phyloP scores from a whole-genome alignment of 2,888 invertebrate species.

The Hypselothyrea guttata region DNA sequence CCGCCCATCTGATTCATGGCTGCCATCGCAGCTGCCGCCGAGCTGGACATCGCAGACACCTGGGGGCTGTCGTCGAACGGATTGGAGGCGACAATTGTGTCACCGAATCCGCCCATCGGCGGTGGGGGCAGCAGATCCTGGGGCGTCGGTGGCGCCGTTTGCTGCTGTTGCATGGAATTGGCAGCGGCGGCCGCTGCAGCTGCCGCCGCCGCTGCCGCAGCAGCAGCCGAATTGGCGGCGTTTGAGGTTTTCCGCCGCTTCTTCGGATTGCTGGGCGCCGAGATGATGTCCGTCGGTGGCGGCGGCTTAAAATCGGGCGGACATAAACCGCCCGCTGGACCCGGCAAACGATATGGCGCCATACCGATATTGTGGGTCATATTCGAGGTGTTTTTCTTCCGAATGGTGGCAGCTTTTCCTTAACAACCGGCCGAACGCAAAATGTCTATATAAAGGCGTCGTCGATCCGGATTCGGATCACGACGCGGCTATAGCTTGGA shows the following conservation, averaged over 20 bases:
- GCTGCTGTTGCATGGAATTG: conserved; percentile 86
- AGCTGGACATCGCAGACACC: conserved; percentile 84
- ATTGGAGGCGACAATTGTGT: conserved; percentile 96
- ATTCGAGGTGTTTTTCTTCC: conserved; percentile 81
- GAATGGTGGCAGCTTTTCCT: conserved; percentile 81
- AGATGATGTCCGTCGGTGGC: conserved; percentile 87
- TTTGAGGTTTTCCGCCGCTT: conserved; percentile 92
- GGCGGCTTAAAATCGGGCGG: conserved; percentile 88
- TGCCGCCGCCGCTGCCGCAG: conserved; percentile 80
- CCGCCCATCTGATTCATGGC: conserved; percentile 86
- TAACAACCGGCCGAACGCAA: conserved; percentile 62
- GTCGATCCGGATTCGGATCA: conserved; percentile 66
- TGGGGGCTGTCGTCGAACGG: conserved; percentile 93
- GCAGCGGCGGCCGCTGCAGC: conserved; percentile 81
- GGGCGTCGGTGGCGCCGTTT: conserved; percentile 88
- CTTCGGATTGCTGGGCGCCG: conserved; percentile 92
- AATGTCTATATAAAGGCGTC: conserved; percentile 62
- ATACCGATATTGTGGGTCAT: conserved; percentile 93
- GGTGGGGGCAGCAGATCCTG: conserved; percentile 91
- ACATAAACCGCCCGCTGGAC: conserved; percentile 85
- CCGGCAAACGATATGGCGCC: conserved; percentile 90
- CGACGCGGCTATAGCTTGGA: conserved; percentile 54
- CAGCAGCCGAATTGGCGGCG: conserved; percentile 84
- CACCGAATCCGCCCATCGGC: conserved; percentile 93
- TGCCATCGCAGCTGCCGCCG: conserved; percentile 83